phyloP scores from a whole-genome alignment of 2,888 invertebrate genomes.

The Aelia acuminata region DNA sequence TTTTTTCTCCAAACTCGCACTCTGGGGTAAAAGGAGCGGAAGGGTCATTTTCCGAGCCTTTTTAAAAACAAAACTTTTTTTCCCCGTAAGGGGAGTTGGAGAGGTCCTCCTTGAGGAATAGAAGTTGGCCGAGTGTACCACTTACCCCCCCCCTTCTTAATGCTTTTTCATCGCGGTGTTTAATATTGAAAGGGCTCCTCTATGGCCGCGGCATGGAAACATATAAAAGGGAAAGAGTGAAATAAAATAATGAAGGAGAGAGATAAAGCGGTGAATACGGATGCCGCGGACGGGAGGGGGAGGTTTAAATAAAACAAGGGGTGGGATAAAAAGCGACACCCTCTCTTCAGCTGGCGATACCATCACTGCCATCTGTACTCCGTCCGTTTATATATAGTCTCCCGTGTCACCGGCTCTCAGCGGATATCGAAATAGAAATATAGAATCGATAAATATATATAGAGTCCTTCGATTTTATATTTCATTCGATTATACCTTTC shows the following conservation, averaged over 20 bases:
- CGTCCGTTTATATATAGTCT: conserved; percentile 12
- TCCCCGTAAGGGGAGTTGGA: not conserved
- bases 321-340: conserved; percentile 1
- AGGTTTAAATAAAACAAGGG: conserved; percentile 32
- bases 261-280: conserved; percentile 11
- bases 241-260: conserved; percentile 13
- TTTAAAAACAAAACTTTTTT: conserved; percentile 12
- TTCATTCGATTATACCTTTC: no score
- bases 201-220: not conserved
- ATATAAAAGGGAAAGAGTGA: conserved; percentile 13
- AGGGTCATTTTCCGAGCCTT: not conserved
- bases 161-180: conserved; percentile 18
- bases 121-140: not conserved
- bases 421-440: not conserved
- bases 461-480: no score
- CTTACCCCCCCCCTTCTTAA: not conserved
- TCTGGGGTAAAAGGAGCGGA: not conserved
- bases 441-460: not conserved
- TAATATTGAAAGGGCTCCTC: conserved; percentile 13
- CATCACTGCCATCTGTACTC: not conserved
- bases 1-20: not conserved
- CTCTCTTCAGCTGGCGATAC: not conserved
- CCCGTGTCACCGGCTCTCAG: not conserved
- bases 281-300: not conserved
- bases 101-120: not conserved